Evolutionary conservation across 2,888 invertebrate species (phyloP).

Genomic region (Iselma pallidipennis): DNA sequence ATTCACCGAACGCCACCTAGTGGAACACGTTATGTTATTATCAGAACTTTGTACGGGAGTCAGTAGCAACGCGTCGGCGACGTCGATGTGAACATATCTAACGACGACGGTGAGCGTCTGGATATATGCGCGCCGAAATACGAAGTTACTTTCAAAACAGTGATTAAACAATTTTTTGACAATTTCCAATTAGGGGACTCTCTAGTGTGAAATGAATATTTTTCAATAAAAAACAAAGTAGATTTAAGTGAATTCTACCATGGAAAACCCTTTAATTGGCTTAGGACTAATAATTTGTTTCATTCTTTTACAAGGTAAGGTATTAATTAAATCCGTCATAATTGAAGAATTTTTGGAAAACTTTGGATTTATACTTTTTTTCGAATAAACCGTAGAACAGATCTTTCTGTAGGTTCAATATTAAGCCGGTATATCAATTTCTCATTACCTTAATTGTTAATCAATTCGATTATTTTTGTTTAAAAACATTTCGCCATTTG

Average conservation of each 20-base stretch:
- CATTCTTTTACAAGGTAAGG: neutral
- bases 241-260: conserved; percentile 14
- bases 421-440: too few relatives aligned
- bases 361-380: too few relatives aligned
- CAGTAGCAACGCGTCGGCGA: conserved; percentile 28
- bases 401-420: too few relatives aligned
- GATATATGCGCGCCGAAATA: conserved; percentile 10
- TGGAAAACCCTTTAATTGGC: conserved; percentile 12
- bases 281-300: conserved; percentile 16
- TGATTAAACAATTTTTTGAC: neutral
- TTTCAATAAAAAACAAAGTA: conserved; percentile 6
- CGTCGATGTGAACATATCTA: conserved; percentile 12
- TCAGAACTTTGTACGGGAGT: conserved; percentile 20
- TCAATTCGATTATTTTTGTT: too few relatives aligned
- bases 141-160: neutral
- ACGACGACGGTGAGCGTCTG: conserved; percentile 13
- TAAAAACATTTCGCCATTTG: too few relatives aligned
- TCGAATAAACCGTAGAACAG: too few relatives aligned
- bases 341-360: too few relatives aligned
- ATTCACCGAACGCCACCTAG: conserved; percentile 21
- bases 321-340: neutral
- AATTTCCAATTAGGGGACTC: neutral
- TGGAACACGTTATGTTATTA: conserved; percentile 25
- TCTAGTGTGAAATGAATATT: conserved; percentile 21
- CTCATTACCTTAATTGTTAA: too few relatives aligned